phyloP scores from a whole-genome alignment of 2,113 vertebrate genomes.

The Cyanoliseus patagonus region DNA sequence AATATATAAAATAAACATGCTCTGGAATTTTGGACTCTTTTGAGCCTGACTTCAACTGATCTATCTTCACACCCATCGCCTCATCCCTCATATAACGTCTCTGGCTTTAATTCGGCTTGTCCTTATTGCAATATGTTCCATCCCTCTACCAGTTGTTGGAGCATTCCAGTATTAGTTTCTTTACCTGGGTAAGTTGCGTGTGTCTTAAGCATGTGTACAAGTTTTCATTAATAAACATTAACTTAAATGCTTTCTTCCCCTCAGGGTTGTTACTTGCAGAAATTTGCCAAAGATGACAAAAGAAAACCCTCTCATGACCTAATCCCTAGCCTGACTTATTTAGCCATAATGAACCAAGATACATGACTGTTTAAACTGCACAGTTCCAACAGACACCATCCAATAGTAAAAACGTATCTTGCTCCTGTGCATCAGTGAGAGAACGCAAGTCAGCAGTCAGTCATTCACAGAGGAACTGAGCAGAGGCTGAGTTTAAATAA shows the following conservation, averaged over 20 bases:
- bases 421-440: not conserved
- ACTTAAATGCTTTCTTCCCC: not conserved
- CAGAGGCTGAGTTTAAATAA: not conserved
- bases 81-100: not conserved
- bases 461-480: not conserved
- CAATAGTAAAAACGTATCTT: not conserved
- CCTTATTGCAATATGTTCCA: not conserved
- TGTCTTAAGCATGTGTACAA: fast-evolving
- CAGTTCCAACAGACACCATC: not conserved
- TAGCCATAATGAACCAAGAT: not conserved
- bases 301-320: not conserved
- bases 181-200: not conserved
- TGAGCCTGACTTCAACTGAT: not conserved
- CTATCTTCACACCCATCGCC: not conserved
- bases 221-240: not conserved
- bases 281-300: not conserved
- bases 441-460: not conserved
- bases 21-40: not conserved
- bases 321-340: not conserved
- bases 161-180: not conserved
- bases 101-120: not conserved
- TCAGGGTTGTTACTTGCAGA: not conserved
- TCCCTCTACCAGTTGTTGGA: not conserved
- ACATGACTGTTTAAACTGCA: not conserved
- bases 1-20: not conserved